Conservation (phyloP, 2,888 invertebrate species). For the Isotomurus palustris region DNA sequence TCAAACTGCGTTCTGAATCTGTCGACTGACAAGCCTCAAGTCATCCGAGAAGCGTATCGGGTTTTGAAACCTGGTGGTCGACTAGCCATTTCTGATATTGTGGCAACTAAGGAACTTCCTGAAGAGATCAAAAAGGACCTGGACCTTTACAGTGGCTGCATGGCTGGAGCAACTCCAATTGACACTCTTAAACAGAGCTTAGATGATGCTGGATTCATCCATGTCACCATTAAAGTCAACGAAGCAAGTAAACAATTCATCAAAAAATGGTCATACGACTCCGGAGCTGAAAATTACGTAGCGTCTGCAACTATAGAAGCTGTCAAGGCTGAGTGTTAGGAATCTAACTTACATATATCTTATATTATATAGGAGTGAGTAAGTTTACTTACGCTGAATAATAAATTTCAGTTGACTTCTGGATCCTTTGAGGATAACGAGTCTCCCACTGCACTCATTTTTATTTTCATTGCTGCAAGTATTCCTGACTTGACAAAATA, state of each 20-base stretch:
- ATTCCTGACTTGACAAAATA: too few species aligned
- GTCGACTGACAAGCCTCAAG: constrained; percentile 23
- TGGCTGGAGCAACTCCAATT: constrained; percentile 35
- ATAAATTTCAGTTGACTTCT: too few species aligned
- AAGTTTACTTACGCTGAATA: too few species aligned
- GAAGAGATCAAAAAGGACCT: constrained; percentile 23
- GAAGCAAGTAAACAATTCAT: constrained; percentile 33
- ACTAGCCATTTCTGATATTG: constrained; percentile 29
- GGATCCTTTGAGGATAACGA: too few species aligned
- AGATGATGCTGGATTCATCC: constrained; percentile 18
- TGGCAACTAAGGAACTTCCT: constrained; percentile 21
- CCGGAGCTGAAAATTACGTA: constrained; percentile 30
- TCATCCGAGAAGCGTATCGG: constrained; percentile 17
- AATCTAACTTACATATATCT: neutral
- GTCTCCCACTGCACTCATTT: too few species aligned
- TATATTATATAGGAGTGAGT: too few species aligned
- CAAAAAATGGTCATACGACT: constrained; percentile 34
- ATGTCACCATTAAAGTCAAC: constrained; percentile 28
- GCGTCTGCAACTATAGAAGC: constrained; percentile 37
- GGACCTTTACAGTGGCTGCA: constrained; percentile 24
- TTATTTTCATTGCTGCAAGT: too few species aligned
- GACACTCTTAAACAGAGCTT: constrained; percentile 19
- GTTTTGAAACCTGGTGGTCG: constrained; percentile 26
- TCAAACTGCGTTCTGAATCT: constrained; percentile 30
- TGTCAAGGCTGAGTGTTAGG: constrained; percentile 11